phyloP scores from a whole-genome alignment of 2,113 vertebrate species.

The Colinus virginianus region DNA sequence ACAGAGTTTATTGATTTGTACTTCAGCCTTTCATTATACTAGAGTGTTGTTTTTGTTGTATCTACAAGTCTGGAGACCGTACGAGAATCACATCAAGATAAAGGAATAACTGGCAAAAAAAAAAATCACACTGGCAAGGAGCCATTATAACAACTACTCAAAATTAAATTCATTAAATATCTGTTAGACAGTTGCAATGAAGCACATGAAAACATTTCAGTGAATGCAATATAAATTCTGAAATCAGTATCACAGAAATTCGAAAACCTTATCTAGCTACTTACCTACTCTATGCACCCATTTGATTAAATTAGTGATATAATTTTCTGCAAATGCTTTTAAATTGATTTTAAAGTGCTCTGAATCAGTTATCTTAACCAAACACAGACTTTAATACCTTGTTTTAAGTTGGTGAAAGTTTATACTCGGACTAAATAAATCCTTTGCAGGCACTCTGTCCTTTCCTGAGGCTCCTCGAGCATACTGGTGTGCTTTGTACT shows the following conservation, averaged over 20 bases:
- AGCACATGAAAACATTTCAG: neutral
- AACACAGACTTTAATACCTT: neutral
- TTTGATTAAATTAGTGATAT: neutral
- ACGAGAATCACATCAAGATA: neutral
- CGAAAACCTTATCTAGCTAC: neutral
- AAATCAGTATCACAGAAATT: neutral
- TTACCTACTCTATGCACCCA: neutral
- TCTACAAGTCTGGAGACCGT: neutral
- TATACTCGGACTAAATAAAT: neutral
- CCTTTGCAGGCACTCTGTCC: neutral
- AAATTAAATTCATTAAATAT: neutral
- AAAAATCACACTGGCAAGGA: neutral
- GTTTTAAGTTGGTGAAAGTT: neutral
- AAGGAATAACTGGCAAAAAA: neutral
- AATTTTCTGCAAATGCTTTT: neutral
- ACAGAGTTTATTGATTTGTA: neutral
- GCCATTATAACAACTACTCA: neutral
- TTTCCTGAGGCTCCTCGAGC: neutral
- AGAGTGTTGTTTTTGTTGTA: neutral
- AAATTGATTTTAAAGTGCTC: neutral
- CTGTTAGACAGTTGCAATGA: neutral
- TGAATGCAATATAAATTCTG: neutral
- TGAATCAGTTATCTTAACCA: slow-evolving; percentile 54
- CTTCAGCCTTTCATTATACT: neutral
- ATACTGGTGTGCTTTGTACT: neutral